phyloP scores from a whole-genome alignment of 2,888 invertebrate genomes.

The Galerucella calmariensis region DNA sequence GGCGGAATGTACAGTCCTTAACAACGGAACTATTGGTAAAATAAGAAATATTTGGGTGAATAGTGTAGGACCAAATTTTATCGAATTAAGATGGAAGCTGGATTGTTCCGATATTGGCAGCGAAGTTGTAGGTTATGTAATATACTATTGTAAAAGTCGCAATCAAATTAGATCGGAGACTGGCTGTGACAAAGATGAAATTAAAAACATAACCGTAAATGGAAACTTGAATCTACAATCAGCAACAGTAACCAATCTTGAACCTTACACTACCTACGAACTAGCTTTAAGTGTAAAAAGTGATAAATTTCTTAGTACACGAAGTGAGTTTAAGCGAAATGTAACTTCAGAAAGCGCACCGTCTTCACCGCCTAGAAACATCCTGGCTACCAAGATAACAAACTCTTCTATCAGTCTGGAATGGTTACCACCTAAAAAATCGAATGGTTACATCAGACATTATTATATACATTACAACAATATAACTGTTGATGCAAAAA shows the following conservation, averaged over 20 bases:
- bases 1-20: conserved; percentile 79
- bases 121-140: conserved; percentile 77
- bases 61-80: conserved; percentile 66
- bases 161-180: conserved; percentile 64
- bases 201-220: conserved; percentile 63
- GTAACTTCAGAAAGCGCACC: conserved; percentile 78
- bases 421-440: conserved; percentile 77
- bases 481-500: conserved; percentile 24
- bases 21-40: conserved; percentile 66
- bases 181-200: conserved; percentile 66
- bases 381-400: conserved; percentile 70
- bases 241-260: conserved; percentile 72
- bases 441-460: conserved; percentile 79
- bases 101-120: conserved; percentile 80
- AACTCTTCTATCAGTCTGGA: conserved; percentile 72
- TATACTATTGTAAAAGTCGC: conserved; percentile 77
- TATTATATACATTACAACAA: conserved; percentile 63
- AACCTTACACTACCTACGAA: conserved; percentile 81
- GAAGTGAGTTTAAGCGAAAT: conserved; percentile 71
- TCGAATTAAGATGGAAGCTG: conserved; percentile 80
- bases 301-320: conserved; percentile 66
- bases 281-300: conserved; percentile 74
- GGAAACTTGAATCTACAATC: conserved; percentile 67
- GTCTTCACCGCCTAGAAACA: conserved; percentile 70
- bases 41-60: conserved; percentile 70